Conservation (phyloP, 2,797 vertebrate species). For the Meriones psammophilus region DNA sequence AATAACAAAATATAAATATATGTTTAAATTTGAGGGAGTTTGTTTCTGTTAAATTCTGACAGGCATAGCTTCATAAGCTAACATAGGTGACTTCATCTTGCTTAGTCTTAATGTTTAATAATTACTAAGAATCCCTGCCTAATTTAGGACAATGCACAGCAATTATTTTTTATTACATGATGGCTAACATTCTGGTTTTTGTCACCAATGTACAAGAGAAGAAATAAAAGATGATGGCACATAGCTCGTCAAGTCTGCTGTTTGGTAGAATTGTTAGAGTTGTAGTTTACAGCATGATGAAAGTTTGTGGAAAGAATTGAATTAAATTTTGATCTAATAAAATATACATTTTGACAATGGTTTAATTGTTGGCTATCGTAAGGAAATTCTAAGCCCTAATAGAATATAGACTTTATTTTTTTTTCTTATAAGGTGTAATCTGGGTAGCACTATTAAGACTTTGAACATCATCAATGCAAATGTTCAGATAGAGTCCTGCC, state of each 20-base stretch:
- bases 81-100: not conserved
- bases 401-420: not conserved
- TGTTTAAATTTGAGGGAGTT: not conserved
- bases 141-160: not conserved
- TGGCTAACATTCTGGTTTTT: constrained; percentile 1
- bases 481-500: constrained; percentile 1
- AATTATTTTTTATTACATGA: not conserved
- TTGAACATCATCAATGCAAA: not conserved
- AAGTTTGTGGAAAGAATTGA: not conserved
- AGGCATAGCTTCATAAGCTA: not conserved
- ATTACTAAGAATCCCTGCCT: not conserved
- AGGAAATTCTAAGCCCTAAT: not conserved
- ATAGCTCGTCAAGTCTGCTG: not conserved
- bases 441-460: not conserved
- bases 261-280: not conserved
- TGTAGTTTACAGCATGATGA: not conserved
- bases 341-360: constrained; percentile 2
- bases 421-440: not conserved
- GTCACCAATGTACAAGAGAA: not conserved
- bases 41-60: constrained; percentile 6
- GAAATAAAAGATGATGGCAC: not conserved
- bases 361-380: not conserved
- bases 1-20: not conserved
- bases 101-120: not conserved
- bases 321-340: not conserved